Evolutionary conservation across 2,113 vertebrate genomes (phyloP).

Genomic region (Xerus inauris): DNA sequence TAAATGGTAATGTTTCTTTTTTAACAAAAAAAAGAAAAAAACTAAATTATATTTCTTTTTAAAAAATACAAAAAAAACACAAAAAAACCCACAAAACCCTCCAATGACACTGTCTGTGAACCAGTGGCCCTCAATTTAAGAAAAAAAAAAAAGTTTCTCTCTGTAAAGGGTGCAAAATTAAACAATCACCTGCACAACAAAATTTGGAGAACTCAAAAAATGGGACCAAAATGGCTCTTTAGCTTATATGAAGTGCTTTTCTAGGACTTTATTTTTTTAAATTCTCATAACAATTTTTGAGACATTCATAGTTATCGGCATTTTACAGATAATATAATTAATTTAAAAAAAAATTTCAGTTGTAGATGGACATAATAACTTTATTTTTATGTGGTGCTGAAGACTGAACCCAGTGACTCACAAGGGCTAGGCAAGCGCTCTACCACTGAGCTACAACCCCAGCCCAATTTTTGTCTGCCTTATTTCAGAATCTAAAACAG

Average conservation of each 20-base stretch:
- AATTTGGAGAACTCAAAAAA: conserved; percentile 16
- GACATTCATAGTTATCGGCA: background rate
- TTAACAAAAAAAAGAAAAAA: background rate
- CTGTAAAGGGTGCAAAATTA: background rate
- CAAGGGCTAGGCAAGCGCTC: no score
- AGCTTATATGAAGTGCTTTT: background rate
- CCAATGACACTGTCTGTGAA: background rate
- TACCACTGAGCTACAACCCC: no score
- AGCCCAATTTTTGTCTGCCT: no score
- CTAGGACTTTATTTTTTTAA: background rate
- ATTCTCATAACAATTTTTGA: background rate
- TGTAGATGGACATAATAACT: no score
- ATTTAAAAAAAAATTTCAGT: background rate
- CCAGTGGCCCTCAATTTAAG: background rate
- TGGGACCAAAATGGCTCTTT: background rate
- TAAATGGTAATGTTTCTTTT: background rate
- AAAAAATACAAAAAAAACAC: no score
- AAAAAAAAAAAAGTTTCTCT: background rate
- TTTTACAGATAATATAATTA: conserved; percentile 22
- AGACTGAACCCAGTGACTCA: no score
- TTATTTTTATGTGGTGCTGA: no score
- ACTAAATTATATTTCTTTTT: no score
- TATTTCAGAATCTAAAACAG: no score
- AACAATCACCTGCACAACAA: background rate
- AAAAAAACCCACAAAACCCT: background rate